Evolutionary conservation across 2,888 invertebrate species (phyloP).

Genomic region (Campopleginae sp.): DNA sequence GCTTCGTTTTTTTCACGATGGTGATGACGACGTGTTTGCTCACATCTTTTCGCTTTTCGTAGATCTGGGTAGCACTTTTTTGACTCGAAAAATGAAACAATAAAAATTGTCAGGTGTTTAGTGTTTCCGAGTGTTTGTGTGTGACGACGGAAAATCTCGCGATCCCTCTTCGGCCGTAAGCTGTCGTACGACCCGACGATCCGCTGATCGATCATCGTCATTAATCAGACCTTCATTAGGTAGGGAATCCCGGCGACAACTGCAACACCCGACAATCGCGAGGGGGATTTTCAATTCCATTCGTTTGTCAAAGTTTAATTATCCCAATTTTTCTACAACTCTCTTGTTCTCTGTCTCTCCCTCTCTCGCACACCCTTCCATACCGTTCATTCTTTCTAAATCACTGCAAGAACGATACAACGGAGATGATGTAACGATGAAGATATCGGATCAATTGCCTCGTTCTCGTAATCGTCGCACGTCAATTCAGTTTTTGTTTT

Average conservation of each 20-base stretch:
- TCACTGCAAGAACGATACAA: conserved; percentile 58
- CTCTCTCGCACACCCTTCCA: conserved; percentile 43
- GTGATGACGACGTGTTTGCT: conserved; percentile 42
- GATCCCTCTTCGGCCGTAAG: conserved; percentile 50
- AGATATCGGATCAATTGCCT: conserved; percentile 21
- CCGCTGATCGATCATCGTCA: conserved; percentile 60
- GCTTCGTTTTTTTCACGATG: conserved; percentile 29
- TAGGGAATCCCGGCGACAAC: conserved; percentile 83
- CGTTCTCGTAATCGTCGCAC: conserved; percentile 30
- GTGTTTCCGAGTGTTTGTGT: conserved; percentile 45
- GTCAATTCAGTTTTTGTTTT: conserved; percentile 10
- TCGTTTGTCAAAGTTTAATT: conserved; percentile 7
- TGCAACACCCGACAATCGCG: conserved; percentile 79
- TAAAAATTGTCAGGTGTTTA: neutral
- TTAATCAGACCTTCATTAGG: conserved; percentile 81
- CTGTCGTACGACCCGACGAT: conserved; percentile 55
- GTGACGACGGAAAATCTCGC: conserved; percentile 47
- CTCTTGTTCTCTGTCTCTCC: conserved; percentile 32
- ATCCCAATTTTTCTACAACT: conserved; percentile 32
- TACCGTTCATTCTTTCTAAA: conserved; percentile 44
- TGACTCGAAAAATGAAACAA: conserved; percentile 9
- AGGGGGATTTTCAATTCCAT: conserved; percentile 15
- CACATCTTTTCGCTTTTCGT: neutral
- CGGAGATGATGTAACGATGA: conserved; percentile 52
- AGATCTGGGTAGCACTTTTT: conserved; percentile 9